Evolutionary conservation across 2,113 vertebrate species (phyloP), one percentile per base, ranked within the genome.

Genomic region (Serinus canaria): DNA sequence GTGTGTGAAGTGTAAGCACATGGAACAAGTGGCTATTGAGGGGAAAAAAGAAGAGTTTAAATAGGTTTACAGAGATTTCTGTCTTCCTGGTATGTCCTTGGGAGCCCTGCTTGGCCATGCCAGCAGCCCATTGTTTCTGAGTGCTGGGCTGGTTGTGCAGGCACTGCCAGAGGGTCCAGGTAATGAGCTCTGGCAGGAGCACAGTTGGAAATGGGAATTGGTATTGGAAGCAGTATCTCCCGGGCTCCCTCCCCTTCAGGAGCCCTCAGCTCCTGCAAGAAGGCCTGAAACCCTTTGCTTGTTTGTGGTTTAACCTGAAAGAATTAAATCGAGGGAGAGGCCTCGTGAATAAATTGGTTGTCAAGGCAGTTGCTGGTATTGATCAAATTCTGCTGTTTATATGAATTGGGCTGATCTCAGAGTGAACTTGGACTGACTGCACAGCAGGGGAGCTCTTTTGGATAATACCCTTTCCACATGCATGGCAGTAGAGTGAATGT

Each of bases 221-320:
- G 94, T 97, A 97, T 89, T 95, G 94, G 95, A 97, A 98, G 89
- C 33, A 12, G 76, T 69, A 66, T 96, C 95, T 97, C 76, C 86
- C 27, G 10, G 70, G 75, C 78, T 96, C 52, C 72, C 89, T 95
- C 66, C 75, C 72, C 89, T 96, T 94, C 25, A 25, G 69, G 74
- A 94, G 60, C 55, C 87, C 94, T 94, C 68, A 41, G 92, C 87
- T 95, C 77, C 92, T 74, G 59, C 69, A 56, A 9, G 3, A 72
- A 93, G 69, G 62, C 56, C 87, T 60, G 6, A 94, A 97, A 96
- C 95, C 87, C 68, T 89, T 88, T 3, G 13, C 81, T 88, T 92
- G 86, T 95, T 96, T 95, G 74, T 96, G 62, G 93, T 96, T 76
- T 83, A 94, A 94, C 73, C 72, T 90, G 63, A 58, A 97, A 94